Percentiles rank a stretch among this genome's conserved stretches.
Conservation (phyloP, 2,113 vertebrate species). For the Malurus melanocephalus region DNA sequence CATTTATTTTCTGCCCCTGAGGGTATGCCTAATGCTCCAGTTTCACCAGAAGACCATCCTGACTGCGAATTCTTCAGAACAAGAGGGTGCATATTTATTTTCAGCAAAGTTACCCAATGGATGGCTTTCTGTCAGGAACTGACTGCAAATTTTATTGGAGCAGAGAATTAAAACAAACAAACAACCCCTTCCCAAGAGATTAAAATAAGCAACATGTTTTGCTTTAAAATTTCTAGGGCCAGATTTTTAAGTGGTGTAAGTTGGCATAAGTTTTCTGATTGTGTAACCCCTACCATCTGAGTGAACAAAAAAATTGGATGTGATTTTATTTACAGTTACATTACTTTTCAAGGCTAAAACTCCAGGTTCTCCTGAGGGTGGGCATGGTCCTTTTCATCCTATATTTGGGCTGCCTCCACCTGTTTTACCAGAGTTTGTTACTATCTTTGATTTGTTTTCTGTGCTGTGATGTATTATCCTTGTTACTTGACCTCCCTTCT, state of each 20-base stretch:
- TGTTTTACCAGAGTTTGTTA: background rate
- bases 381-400: background rate
- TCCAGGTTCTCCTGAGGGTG: background rate
- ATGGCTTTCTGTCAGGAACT: background rate
- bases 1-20: background rate
- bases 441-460: slow-evolving; percentile 1
- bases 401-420: background rate
- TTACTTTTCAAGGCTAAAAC: slow-evolving; percentile 22
- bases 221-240: background rate
- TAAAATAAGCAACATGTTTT: slow-evolving; percentile 23
- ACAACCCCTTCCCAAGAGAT: background rate
- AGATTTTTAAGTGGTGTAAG: slow-evolving; percentile 1
- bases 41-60: background rate
- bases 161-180: background rate
- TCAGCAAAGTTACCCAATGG: background rate
- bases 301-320: background rate
- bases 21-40: background rate
- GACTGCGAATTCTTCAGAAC: background rate
- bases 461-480: background rate
- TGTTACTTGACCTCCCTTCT: background rate
- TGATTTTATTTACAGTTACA: slow-evolving; percentile 19
- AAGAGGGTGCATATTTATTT: background rate
- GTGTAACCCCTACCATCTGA: background rate
- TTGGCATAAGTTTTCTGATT: background rate
- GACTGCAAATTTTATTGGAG: background rate